Conservation (phyloP, 2,113 vertebrate species). For the Coturnix japonica region DNA sequence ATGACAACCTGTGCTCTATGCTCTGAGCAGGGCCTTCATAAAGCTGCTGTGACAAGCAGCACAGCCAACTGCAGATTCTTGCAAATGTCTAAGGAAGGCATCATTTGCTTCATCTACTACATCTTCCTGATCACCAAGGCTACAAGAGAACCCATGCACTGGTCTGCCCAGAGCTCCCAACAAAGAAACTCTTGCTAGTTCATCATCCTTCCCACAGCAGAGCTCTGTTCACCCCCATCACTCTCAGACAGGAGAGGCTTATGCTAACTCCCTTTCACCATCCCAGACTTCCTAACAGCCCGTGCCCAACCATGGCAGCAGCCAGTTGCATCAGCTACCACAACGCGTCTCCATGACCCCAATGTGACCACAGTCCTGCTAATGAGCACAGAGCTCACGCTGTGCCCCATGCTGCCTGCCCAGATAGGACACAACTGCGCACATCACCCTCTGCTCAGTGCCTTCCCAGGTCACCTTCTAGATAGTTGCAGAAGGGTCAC, state of each 20-base stretch:
- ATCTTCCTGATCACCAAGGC: not conserved
- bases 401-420: not conserved
- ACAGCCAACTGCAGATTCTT: not conserved
- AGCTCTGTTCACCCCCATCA: not conserved
- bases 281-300: not conserved
- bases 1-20: not conserved
- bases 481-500: not conserved
- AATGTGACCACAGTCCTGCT: rapidly evolving
- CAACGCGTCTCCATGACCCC: not conserved
- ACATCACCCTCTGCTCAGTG: not conserved
- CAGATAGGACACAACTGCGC: not conserved
- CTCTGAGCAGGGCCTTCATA: not conserved
- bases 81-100: not conserved
- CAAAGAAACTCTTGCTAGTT: not conserved
- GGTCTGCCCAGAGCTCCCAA: not conserved
- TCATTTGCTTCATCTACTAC: not conserved
- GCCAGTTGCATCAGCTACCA: not conserved
- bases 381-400: rapidly evolving
- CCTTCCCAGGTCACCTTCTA: not conserved
- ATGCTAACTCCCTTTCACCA: not conserved
- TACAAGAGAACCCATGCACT: not conserved
- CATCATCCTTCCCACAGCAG: not conserved
- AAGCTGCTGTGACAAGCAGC: not conserved
- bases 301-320: not conserved
- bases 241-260: not conserved